phyloP scores from a whole-genome alignment of 2,888 invertebrate species.

The Polietes domitor region DNA sequence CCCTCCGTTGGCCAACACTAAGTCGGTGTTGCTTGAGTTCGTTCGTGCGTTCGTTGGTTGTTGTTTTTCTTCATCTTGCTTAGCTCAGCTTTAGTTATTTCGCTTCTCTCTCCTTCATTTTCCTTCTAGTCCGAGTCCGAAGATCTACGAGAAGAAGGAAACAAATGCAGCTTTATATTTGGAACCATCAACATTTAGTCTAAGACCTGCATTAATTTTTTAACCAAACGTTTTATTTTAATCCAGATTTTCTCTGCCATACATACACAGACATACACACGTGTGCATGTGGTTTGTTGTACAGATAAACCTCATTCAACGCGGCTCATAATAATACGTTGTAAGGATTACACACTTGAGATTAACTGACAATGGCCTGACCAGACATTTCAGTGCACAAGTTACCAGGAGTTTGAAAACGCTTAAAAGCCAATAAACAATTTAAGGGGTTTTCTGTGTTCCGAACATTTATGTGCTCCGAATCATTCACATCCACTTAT shows the following conservation, averaged over 20 bases:
- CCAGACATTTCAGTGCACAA: too few species aligned
- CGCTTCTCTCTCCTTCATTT: constrained; percentile 12
- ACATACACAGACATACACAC: neutral
- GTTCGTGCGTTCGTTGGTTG: neutral
- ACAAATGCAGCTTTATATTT: constrained; percentile 29
- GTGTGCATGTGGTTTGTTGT: neutral
- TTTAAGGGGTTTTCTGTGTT: too few species aligned
- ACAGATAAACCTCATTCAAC: constrained; percentile 12
- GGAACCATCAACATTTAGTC: constrained; percentile 39
- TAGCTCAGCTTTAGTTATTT: neutral
- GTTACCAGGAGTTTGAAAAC: too few species aligned
- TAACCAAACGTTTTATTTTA: constrained; percentile 30
- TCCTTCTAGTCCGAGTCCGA: neutral
- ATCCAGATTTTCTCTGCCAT: constrained; percentile 21
- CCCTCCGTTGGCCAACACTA: neutral
- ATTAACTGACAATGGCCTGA: too few species aligned
- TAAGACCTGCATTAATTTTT: constrained; percentile 40
- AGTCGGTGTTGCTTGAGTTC: neutral
- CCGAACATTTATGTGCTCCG: too few species aligned
- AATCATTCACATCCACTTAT: too few species aligned
- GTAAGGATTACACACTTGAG: too few species aligned
- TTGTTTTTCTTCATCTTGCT: neutral
- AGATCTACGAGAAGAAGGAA: constrained; percentile 7
- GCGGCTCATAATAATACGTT: too few species aligned
- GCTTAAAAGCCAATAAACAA: too few species aligned